These are phyloP conservation scores for Phyllotreta cruciferae DNA, from an alignment of 2,888 invertebrate species.

Conservation along the genomic window DNA sequence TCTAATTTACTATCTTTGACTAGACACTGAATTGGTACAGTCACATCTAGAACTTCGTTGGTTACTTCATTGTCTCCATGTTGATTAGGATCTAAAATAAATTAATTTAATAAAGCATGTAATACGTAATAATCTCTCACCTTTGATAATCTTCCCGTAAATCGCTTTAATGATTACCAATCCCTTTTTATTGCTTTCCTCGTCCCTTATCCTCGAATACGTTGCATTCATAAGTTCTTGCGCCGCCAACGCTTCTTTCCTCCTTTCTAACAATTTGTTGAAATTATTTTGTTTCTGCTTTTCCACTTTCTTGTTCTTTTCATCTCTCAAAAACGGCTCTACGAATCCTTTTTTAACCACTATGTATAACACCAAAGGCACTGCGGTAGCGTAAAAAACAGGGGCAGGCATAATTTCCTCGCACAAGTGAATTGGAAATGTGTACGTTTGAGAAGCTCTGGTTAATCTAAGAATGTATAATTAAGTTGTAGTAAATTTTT, in stretches of 20 bases:
- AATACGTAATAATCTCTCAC: slow-evolving; percentile 36
- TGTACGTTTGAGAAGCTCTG: slow-evolving; percentile 86
- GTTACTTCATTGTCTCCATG: slow-evolving; percentile 47
- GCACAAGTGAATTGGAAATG: slow-evolving; percentile 88
- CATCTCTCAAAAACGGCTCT: slow-evolving; percentile 81
- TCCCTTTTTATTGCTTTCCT: slow-evolving; percentile 84
- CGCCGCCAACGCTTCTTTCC: slow-evolving; percentile 84
- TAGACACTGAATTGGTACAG: slow-evolving; percentile 92
- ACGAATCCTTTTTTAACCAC: slow-evolving; percentile 84
- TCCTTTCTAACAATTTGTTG: slow-evolving; percentile 77
- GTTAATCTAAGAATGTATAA: slow-evolving; percentile 67
- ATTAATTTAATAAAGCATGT: too few species aligned
- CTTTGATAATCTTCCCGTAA: slow-evolving; percentile 72
- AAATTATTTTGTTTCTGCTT: slow-evolving; percentile 83
- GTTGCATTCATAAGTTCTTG: slow-evolving; percentile 91
- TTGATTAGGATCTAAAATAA: slow-evolving; percentile 32
- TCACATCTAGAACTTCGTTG: slow-evolving; percentile 83
- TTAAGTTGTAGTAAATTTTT: slow-evolving; percentile 6
- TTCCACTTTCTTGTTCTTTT: slow-evolving; percentile 80
- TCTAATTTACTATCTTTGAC: slow-evolving; percentile 90
- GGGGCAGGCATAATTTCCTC: slow-evolving; percentile 90
- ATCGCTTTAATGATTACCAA: slow-evolving; percentile 84
- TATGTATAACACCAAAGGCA: slow-evolving; percentile 84
- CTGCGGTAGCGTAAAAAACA: slow-evolving; percentile 89
- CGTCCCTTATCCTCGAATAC: slow-evolving; percentile 79